phyloP scores from a whole-genome alignment of 2,113 vertebrate species.

The Rattus norvegicus region DNA sequence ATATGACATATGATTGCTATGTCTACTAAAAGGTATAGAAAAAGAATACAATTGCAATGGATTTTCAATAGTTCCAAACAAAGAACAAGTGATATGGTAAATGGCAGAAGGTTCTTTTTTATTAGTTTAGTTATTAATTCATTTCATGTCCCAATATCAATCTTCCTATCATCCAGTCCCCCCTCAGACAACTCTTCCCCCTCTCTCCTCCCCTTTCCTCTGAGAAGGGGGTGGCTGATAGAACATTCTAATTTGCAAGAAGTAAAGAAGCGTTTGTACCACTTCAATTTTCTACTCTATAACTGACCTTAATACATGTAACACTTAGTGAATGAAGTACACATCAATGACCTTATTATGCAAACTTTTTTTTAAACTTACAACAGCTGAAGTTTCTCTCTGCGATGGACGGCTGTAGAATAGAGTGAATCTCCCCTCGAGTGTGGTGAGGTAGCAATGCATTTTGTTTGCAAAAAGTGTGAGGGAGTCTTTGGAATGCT shows the following conservation, averaged over 20 bases:
- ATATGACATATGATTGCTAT: not conserved
- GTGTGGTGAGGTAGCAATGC: not conserved
- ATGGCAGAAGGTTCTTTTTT: not conserved
- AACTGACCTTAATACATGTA: too few relatives aligned
- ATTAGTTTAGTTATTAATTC: too few relatives aligned
- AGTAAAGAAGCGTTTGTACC: not conserved
- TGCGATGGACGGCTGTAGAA: too few relatives aligned
- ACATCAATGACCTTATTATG: not conserved
- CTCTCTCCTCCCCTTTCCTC: too few relatives aligned
- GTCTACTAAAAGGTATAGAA: not conserved
- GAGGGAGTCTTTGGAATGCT: not conserved
- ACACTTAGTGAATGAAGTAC: not conserved
- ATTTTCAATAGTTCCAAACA: not conserved
- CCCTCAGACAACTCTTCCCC: too few relatives aligned
- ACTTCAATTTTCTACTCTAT: not conserved
- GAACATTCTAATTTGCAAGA: not conserved
- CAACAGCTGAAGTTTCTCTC: not conserved
- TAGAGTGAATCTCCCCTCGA: not conserved
- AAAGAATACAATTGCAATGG: not conserved
- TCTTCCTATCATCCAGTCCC: too few relatives aligned
- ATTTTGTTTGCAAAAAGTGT: not conserved
- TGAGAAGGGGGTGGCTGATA: too few relatives aligned
- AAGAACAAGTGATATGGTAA: not conserved
- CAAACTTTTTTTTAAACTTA: not conserved
- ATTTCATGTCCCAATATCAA: too few relatives aligned